Base-by-base conservation (phyloP, 1,140 invertebrate genomes). In the Drosophila prosaltans region DNA sequence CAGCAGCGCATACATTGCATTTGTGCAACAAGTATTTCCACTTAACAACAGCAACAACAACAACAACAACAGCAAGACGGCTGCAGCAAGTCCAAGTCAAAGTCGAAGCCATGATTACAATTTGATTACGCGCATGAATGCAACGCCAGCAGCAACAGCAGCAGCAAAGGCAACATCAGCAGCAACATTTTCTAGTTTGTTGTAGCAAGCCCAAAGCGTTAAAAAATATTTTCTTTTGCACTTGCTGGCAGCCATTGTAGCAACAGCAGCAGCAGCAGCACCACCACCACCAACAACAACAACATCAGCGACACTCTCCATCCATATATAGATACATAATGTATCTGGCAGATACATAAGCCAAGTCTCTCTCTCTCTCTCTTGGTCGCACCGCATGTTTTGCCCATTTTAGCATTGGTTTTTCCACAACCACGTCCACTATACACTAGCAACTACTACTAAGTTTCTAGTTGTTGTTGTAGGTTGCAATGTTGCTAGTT, bases 1-100 rank as follows among this genome's bases (percentile, higher is more conserved):
- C 59, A 65, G 64, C 70, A 81, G 45, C 45, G 80, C 82, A 78
- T 88, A 77, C 80, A 86, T 86, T 86, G 86, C 81, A 90, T 90
- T 90, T 90, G 86, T 90, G 86, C 86, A 90, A 90, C 86, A 90
- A 90, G 86, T 90, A 90, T 90, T 90, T 90, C 86, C 86, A 90
- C 88, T 90, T 90, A 86, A 88, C 84, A 88, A 80, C 78, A 66
- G 64, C 76, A 75, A 45, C 61, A 69, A 48, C 69, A 77, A 73
- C 59, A 74, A 75, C 78, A 82, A 59, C 80, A 75, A 45, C 61
- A 77, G 73, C 59, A 74, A 75, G 70, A 77, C 45, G 7, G 45
- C 45, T 65, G 48, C 48, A 54, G 63, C 63, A 65, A 36, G 36
- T 48, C 39, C 48, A 65, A 65, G 72, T 72, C 67, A 65, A 81